Base-by-base conservation (phyloP, 2,888 invertebrate species). In the Mactromeris polynyma region DNA sequence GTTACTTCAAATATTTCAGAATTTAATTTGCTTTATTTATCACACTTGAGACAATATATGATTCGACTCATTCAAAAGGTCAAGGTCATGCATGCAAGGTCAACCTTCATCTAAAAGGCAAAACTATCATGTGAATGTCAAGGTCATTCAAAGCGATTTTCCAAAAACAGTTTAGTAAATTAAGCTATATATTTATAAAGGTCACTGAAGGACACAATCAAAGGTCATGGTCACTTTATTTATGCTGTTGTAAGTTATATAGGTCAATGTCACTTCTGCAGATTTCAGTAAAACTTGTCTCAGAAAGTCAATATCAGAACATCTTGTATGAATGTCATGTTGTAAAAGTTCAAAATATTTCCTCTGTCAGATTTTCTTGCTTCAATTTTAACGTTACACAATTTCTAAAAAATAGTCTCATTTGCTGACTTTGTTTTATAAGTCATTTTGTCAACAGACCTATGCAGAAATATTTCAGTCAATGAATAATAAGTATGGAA, bases 211-310 rank as follows among this genome's bases (percentile, higher is more conserved):
- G 26, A 31, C 69, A 33, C 9, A n/a, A n/a, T 6, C 0, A 33
- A 69, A 73, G 73, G 73, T 73, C 73, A 73, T 36, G 73, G 73
- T 73, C 73, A 73, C 73, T 73, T 19, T 36, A 73, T 9, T 73
- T 54, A 26, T 26, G 26, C 26, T 64, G 58, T 26, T 21, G 14
- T 26, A 11, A 2, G 26, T 54, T 11, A 21, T 54, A 17, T 54
- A n/a, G 54, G 54, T 54, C 54, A 19, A 54, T 6, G 54, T 54
- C 54, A 54, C 54, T 54, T n/a, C 4, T 11, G 54, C n/a, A 40
- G 4, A 40, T 40, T 40, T 11, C 40, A 40, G 40, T 40, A 40
- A 7, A 4, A 40, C 40, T 40, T 40, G 40, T 40, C n/a, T n/a
- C n/a, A n/a, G n/a, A n/a, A n/a, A n/a, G n/a, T n/a, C n/a, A 6